These are phyloP conservation scores for Platorchestia sp. DNA, from an alignment of 1,140 invertebrate genomes.

Conservation along the genomic window DNA sequence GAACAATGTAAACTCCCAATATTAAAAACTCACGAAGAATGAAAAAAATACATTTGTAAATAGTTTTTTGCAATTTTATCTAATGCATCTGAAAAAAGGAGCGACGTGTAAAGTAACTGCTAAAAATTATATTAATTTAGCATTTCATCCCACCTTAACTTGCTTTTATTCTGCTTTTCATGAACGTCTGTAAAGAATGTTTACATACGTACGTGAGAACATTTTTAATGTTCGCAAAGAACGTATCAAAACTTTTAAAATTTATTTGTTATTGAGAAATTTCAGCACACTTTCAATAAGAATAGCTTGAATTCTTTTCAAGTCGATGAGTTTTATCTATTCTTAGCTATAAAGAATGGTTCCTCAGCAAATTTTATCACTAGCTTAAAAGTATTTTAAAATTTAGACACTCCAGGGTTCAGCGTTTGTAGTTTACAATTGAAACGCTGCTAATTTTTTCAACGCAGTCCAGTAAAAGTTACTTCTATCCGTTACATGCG, in stretches of 20 bases:
- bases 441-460: neutral
- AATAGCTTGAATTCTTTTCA: neutral
- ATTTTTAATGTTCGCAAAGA: neutral
- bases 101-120: neutral
- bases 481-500: neutral
- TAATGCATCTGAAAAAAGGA: neutral
- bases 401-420: neutral
- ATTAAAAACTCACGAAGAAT: neutral
- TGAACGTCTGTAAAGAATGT: neutral
- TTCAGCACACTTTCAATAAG: neutral
- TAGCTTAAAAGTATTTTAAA: neutral
- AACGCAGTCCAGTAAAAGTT: neutral
- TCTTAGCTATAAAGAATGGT: neutral
- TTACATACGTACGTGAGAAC: neutral
- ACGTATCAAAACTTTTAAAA: neutral
- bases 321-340: neutral
- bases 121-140: neutral
- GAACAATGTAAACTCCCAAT: neutral
- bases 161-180: neutral
- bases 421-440: neutral
- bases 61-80: neutral
- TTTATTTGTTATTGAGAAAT: neutral
- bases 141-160: neutral
- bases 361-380: neutral
- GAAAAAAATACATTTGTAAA: neutral